Evolutionary conservation across 30 jellyfish, hydroid and myxozoan species (phyloP).

Genomic region (Pseudorhiza aurosa): DNA sequence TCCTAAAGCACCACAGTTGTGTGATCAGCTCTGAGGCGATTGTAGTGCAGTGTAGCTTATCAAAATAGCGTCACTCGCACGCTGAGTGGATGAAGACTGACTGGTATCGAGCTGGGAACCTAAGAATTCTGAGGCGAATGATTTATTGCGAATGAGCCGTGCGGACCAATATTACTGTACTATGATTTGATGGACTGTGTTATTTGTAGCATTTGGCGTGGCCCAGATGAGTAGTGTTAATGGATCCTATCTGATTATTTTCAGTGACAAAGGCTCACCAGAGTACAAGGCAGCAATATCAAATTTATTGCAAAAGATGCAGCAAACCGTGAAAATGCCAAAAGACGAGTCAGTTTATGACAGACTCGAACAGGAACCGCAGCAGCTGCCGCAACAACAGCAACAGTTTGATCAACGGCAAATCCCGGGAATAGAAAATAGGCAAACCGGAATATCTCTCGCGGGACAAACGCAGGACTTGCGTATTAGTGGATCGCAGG

Average conservation of each 20-base stretch:
- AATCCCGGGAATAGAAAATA: background rate
- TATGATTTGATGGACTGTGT: too few relatives aligned
- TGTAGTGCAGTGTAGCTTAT: too few relatives aligned
- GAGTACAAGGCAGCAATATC: conserved; percentile 51
- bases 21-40: too few relatives aligned
- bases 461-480: background rate
- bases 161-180: too few relatives aligned
- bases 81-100: too few relatives aligned
- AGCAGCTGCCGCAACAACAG: conserved; percentile 18
- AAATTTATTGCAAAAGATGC: conserved; percentile 40
- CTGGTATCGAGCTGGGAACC: too few relatives aligned
- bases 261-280: conserved; percentile 66
- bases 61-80: too few relatives aligned
- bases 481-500: background rate
- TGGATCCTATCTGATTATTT: background rate
- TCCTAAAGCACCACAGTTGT: too few relatives aligned
- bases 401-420: background rate
- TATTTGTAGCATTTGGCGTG: too few relatives aligned
- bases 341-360: conserved; percentile 11
- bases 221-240: too few relatives aligned
- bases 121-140: too few relatives aligned
- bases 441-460: background rate
- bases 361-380: background rate
- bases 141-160: too few relatives aligned
- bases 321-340: conserved; percentile 51